Conservation (phyloP, 2,888 invertebrate genomes). For the Saturnia japonica region DNA sequence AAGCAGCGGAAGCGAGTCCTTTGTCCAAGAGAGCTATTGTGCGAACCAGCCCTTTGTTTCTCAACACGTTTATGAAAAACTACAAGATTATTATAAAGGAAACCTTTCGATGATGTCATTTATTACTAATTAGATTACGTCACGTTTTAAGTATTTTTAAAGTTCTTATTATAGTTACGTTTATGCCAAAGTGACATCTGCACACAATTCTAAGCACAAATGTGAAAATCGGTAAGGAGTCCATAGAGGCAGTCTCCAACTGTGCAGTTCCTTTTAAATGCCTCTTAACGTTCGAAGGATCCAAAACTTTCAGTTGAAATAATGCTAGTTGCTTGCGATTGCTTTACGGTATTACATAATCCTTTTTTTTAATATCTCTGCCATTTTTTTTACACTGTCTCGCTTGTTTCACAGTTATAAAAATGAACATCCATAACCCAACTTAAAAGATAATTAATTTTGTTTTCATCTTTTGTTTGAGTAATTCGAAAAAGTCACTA, state of each 20-base stretch:
- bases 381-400: neutral
- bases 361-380: too few species aligned
- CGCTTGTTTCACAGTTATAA: neutral
- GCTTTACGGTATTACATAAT: too few species aligned
- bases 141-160: neutral
- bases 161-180: neutral
- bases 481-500: conserved; percentile 34
- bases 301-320: too few species aligned
- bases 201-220: neutral
- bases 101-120: neutral
- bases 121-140: neutral
- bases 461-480: neutral
- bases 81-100: conserved; percentile 17
- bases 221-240: neutral
- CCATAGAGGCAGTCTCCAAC: neutral
- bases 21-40: conserved; percentile 27
- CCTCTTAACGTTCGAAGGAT: too few species aligned
- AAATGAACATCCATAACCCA: neutral
- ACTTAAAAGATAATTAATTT: neutral
- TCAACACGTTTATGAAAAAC: conserved; percentile 20
- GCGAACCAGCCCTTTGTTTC: conserved; percentile 13
- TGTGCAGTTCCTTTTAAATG: too few species aligned
- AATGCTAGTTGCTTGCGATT: too few species aligned
- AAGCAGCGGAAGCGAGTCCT: conserved; percentile 19
- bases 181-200: neutral